Base-by-base conservation (phyloP, 2,113 vertebrate genomes). In the Epinephelus cyanopodus region DNA sequence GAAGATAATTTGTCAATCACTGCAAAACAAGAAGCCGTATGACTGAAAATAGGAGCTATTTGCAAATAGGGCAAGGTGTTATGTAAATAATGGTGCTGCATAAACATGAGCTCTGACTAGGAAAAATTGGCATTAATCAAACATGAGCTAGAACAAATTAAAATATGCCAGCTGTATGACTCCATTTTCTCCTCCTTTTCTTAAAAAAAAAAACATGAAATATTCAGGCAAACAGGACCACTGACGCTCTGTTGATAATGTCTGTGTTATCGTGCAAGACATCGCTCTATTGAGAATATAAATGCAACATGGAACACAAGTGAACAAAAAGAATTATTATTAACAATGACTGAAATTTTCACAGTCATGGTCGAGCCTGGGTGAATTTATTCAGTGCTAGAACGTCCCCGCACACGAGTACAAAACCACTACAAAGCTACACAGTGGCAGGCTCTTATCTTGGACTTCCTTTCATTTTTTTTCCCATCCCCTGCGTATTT, bases 111-210 rank as follows among this genome's bases (percentile, higher is more conserved):
- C 71, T 72, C 83, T 70, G 84, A 89, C 84, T 70, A 70, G 75
- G 76, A 90, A 84, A 85, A 94, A 93, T 67, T 85, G 87, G 74
- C 87, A 91, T 93, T 92, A 92, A 92, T 92, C 88, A 93, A 92
- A 92, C 91, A 92, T 92, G 90, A 92, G 84, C 86, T 60, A 56
- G 86, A 91, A 89, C 86, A 92, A 93, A 93, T 92, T 93, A 92
- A 90, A 92, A 87, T 90, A 89, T 79, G 82, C 86, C 90, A 90
- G 87, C 90, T 89, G 90, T 82, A 87, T 57, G 84, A 87, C 82
- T 84, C 77, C 64, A 85, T 90, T 90, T 90, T 89, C 63, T 78
- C 66, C 29, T 50, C 48, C 58, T 68, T 87, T 91, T 86, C 65
- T 29, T 29, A 29, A 77, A 54, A 81, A 37, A 53, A 42, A 87